A percentile compares a stretch with the other conserved stretches of the same genome.
phyloP scores from a whole-genome alignment of 2,797 vertebrate species.

The Erithacus rubecula region DNA sequence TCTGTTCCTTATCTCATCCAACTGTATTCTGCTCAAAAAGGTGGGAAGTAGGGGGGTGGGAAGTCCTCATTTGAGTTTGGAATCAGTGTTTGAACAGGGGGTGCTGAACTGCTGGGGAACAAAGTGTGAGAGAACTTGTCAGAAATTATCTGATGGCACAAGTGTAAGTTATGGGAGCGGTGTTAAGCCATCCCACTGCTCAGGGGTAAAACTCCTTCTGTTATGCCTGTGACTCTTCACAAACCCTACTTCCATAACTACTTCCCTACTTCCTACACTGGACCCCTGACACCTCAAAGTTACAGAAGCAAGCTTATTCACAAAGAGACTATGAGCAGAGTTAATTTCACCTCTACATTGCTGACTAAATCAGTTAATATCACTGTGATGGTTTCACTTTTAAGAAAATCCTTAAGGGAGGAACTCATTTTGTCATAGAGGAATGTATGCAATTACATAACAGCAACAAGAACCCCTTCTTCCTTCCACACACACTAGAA shows the following conservation, averaged over 20 bases:
- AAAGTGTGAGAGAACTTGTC: not conserved
- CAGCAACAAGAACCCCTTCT: not conserved
- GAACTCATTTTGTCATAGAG: not conserved
- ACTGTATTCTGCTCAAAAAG: not conserved
- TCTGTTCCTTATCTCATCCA: not conserved
- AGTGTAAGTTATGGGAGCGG: not conserved
- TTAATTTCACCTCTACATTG: not conserved
- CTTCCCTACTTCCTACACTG: not conserved
- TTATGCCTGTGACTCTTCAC: not conserved
- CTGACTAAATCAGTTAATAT: not conserved
- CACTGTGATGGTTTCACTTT: not conserved
- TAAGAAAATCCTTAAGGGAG: conserved; percentile 33
- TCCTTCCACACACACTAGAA: not conserved
- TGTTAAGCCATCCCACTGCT: not conserved
- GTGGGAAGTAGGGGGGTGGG: fast-evolving
- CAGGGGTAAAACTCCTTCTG: not conserved
- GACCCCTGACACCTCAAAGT: not conserved
- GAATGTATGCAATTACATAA: not conserved
- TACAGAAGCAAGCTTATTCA: not conserved
- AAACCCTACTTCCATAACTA: not conserved
- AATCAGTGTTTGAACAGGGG: not conserved
- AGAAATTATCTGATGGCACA: not conserved
- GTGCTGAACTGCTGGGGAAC: not conserved
- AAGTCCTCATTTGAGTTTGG: not conserved
- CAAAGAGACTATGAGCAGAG: not conserved